Base-by-base conservation (phyloP, 1,140 invertebrate species). In the Pseudomyrmex flavicornis region DNA sequence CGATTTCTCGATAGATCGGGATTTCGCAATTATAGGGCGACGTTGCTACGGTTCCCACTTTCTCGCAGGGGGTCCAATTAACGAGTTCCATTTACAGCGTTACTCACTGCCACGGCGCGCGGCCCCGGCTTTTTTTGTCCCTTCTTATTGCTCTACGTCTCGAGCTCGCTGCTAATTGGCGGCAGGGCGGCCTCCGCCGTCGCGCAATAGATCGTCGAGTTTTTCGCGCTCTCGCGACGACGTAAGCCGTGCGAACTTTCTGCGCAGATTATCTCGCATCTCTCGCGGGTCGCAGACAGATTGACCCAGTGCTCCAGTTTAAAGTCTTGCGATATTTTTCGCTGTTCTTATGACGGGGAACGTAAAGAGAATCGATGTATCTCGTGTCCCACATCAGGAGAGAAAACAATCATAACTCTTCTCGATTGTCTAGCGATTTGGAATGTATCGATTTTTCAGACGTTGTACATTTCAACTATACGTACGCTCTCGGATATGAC, bases 81-180 rank as follows among this genome's bases (percentile, higher is more conserved):
- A 82, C 79, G 70, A 75, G 70, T 59, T 75, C 79, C 70, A 82
- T 82, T 82, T 82, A 82, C 70, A 82, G 70, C 61, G 72, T 82
- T 74, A 75, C 22, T 61, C 79, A 26, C 70, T 70, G 59, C 26
- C 50, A 35, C 58, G 5, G 48, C n/a, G 68, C 46, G 26, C 68
- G 50, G n/a, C 46, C 26, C 58, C 35, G 35, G 35, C 35, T 35
- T 75, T 82, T 82, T 82, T 82, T 75, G 70, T 75, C 20, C 5
- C 59, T 54, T 82, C 79, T 82, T 75, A 82, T 75, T 82, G 59
- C 79, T 75, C 58, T 73, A 74, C 13, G 46, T 50, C 54, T 75
- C 48, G 79, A 82, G 72, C 35, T 35, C 50, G 46, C 70, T 63
- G 70, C 79, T 82, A 82, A 82, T 82, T 82, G 79, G 79, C 70